Evolutionary conservation across 2,113 vertebrate species (phyloP), one percentile per base, ranked within the genome.

Genomic region (Pachycephala philippinensis): DNA sequence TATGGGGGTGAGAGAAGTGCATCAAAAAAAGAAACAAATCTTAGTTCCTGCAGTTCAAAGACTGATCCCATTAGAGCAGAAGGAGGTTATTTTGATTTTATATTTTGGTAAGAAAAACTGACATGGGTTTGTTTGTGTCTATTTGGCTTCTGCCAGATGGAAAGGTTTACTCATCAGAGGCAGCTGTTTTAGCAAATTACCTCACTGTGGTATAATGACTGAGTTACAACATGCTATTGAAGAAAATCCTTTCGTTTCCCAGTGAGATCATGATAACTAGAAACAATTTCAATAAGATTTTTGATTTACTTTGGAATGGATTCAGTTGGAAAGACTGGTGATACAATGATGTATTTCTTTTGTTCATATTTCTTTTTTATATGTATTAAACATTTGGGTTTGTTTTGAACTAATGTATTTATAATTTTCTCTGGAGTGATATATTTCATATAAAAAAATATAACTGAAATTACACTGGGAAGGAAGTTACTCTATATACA

Each of bases 181-280:
- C 97, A 98, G 98, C 97, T 98, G 97, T 97, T 98, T 98, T 97
- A 98, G 98, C 96, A 97, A 97, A 98, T 98, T 98, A 98, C 97
- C 97, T 98, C 98, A 98, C 97, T 97, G 37, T 90, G 83, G 75
- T 96, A 93, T 97, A 98, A 98, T 96, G 97, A 97, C 93, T 96
- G 97, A 96, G 86, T 97, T 98, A 90, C 83, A 97, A 83, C 94
- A 97, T 30, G 45, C 94, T 93, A 95, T 92, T 96, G 98, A 97
- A 97, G 97, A 98, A 98, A 98, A 97, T 87, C 92, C 71, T 96
- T 97, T 97, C 65, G 1, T 95, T 97, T 97, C 95, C 95, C 97
- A 97, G 89, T 97, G 97, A 98, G 96, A 96, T 97, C 97, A 97
- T 97, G 97, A 98, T 96, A 96, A 94, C 86, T 77, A 96, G 95